Evolutionary conservation across 2,888 invertebrate species (phyloP).

Genomic region (Podabrus alpinus): DNA sequence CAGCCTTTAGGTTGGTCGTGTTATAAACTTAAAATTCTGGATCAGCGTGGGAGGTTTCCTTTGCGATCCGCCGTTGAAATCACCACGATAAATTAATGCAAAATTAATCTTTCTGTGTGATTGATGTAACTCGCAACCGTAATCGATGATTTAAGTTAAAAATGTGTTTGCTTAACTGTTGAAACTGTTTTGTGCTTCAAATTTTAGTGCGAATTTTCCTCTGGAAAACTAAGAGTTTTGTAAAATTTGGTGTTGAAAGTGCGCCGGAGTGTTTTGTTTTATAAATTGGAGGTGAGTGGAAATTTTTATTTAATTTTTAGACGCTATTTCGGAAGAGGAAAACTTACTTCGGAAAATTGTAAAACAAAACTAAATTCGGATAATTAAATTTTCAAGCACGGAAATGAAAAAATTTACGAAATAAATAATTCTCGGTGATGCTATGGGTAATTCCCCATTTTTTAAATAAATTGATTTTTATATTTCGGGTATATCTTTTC

Average conservation of each 20-base stretch:
- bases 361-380: neutral
- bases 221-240: neutral
- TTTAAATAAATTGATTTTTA: no score
- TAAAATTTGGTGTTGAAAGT: neutral
- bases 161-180: neutral
- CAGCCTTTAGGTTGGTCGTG: slow-evolving; percentile 15
- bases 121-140: slow-evolving; percentile 30
- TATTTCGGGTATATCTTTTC: no score
- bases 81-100: slow-evolving; percentile 18
- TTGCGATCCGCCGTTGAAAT: slow-evolving; percentile 30
- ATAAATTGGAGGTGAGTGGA: neutral
- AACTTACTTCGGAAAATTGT: neutral
- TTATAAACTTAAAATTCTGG: neutral
- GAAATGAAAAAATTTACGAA: no score
- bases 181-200: neutral
- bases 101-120: slow-evolving; percentile 35
- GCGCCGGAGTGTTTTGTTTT: neutral
- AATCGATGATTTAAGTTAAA: neutral
- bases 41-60: slow-evolving; percentile 23
- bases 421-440: no score
- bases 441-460: no score
- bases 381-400: no score
- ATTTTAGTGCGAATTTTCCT: neutral
- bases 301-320: neutral
- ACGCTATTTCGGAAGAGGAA: neutral